phyloP scores from a whole-genome alignment of 2,888 invertebrate genomes.

The Drosophila nigritarsus region DNA sequence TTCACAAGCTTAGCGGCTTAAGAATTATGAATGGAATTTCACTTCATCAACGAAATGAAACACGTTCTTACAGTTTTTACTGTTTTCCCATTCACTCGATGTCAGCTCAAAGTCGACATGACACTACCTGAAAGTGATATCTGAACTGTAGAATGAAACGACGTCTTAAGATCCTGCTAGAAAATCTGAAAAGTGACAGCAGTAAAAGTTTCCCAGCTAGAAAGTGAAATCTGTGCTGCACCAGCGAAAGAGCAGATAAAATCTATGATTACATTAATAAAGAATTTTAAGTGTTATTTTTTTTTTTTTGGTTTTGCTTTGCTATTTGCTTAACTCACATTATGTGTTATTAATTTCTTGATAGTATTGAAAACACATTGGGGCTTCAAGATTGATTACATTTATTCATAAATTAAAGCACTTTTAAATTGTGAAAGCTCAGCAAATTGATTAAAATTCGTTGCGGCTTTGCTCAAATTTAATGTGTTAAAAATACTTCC shows the following conservation, averaged over 20 bases:
- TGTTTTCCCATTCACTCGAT: constrained; percentile 29
- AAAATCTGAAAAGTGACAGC: constrained; percentile 8
- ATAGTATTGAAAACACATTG: neutral
- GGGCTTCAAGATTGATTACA: constrained; percentile 2
- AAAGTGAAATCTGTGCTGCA: constrained; percentile 9
- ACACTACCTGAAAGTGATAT: constrained; percentile 41
- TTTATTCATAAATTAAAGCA: neutral
- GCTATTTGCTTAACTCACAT: neutral
- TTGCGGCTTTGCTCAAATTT: neutral
- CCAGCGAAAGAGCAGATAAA: neutral
- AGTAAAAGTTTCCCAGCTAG: constrained; percentile 1
- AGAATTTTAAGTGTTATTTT: neutral
- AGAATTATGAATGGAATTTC: constrained; percentile 61
- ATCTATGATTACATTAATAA: neutral
- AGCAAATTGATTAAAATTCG: constrained; percentile 4
- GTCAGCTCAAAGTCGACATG: constrained; percentile 44
- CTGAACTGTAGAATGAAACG: constrained; percentile 18
- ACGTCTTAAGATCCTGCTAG: constrained; percentile 9
- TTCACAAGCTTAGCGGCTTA: constrained; percentile 24
- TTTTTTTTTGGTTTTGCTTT: too few relatives aligned
- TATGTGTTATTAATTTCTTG: neutral
- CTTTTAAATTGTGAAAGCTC: constrained; percentile 24
- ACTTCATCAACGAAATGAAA: constrained; percentile 37
- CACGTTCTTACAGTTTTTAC: constrained; percentile 46
- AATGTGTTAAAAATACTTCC: neutral